Percentiles rank a stretch among this genome's conserved stretches.
Conservation (phyloP, 1,140 invertebrate genomes). For the Chironomus striatipennis region DNA sequence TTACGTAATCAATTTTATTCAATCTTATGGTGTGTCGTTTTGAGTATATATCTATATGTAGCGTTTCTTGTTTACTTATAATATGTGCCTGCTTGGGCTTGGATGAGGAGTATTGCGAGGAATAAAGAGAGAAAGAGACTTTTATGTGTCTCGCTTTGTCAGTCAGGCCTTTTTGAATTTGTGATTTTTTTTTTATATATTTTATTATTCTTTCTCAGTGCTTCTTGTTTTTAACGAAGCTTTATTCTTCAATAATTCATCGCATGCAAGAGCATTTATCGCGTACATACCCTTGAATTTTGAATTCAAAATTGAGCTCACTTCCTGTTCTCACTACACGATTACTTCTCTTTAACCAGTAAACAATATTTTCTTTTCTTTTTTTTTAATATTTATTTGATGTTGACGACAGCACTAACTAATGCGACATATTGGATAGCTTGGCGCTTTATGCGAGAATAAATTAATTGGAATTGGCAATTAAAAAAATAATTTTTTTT, state of each 20-base stretch:
- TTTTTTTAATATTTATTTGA: not conserved
- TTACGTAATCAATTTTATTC: constrained; percentile 23
- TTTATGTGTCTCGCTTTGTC: constrained; percentile 10
- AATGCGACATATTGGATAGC: too few species aligned
- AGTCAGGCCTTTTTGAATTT: constrained; percentile 11
- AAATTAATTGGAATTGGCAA: constrained; percentile 1
- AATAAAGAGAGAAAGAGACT: not conserved
- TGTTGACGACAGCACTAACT: too few species aligned
- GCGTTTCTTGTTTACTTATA: not conserved
- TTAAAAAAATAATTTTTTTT: too few species aligned
- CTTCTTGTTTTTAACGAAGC: constrained; percentile 8
- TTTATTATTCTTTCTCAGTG: constrained; percentile 4
- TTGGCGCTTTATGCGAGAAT: not conserved
- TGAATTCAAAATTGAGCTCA: constrained; percentile 17
- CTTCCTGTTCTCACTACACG: constrained; percentile 16
- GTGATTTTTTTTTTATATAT: not conserved
- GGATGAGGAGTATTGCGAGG: not conserved
- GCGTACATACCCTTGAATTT: constrained; percentile 12
- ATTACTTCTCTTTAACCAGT: not conserved
- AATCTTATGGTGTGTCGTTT: constrained; percentile 15
- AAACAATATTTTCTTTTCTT: not conserved
- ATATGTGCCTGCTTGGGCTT: too few species aligned
- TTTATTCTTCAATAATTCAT: constrained; percentile 15
- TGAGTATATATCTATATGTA: not conserved
- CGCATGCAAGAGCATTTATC: constrained; percentile 22